A percentile compares a stretch with the other conserved stretches of the same genome.
These are phyloP conservation scores for Heteronetta atricapilla DNA, from an alignment of 2,113 vertebrate genomes.

Conservation along the genomic window DNA sequence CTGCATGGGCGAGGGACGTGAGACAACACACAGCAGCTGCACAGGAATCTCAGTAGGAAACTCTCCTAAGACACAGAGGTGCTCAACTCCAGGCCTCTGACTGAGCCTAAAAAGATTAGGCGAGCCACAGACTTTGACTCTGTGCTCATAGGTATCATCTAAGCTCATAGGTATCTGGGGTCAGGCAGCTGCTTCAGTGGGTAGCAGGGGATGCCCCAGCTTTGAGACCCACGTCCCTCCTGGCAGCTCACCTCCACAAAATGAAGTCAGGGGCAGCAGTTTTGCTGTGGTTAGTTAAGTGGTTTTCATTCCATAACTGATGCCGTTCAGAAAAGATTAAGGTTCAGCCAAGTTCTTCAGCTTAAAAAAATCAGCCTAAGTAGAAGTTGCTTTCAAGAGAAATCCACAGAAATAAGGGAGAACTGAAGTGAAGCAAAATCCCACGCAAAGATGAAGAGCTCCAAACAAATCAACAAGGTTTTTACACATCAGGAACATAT, in stretches of 20 bases:
- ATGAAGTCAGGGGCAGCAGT: background rate
- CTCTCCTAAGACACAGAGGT: background rate
- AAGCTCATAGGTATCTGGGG: background rate
- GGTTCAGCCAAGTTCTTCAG: background rate
- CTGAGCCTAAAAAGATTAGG: background rate
- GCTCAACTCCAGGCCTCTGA: background rate
- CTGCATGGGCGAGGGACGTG: no score
- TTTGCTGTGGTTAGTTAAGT: background rate
- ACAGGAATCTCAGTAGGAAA: background rate
- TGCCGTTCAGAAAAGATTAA: background rate
- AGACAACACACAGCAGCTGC: background rate
- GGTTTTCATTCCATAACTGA: background rate
- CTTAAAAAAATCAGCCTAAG: background rate
- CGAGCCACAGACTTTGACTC: background rate
- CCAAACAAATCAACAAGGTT: background rate
- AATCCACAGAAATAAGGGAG: no score
- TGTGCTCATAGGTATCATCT: background rate
- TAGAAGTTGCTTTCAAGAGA: background rate
- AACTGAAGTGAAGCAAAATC: background rate
- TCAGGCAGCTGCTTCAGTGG: background rate
- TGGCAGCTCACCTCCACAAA: background rate
- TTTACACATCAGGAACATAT: background rate
- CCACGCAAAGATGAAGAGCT: background rate
- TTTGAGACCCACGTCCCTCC: accelerated
- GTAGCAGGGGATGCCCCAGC: background rate